A percentile compares a stretch with the other conserved stretches of the same genome.
These are phyloP conservation scores for Neosalanx taihuensis DNA, from an alignment of 2,797 vertebrate species.

Conservation along the genomic window DNA sequence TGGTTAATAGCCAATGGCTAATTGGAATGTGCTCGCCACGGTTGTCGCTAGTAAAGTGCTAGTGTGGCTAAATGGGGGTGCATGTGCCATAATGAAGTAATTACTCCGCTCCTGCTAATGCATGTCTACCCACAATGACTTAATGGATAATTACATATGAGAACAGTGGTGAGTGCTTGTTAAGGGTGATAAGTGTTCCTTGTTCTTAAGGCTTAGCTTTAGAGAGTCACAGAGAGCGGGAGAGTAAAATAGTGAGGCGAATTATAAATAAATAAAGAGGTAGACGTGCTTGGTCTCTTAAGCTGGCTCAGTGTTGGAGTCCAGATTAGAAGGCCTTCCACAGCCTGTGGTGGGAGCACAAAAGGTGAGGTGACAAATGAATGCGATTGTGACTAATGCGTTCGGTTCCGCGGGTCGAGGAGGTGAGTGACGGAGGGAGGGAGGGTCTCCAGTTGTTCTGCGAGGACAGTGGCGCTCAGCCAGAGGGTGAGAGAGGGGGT, in stretches of 20 bases:
- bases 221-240: conserved; percentile 3
- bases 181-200: conserved; percentile 45
- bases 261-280: too few species aligned
- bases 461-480: too few species aligned
- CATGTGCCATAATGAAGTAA: conserved; percentile 41
- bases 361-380: too few species aligned
- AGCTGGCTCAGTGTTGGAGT: too few species aligned
- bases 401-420: too few species aligned
- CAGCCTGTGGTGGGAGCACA: too few species aligned
- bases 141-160: conserved; percentile 49
- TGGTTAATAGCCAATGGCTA: conserved; percentile 17
- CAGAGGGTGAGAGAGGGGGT: too few species aligned
- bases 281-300: too few species aligned
- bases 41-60: conserved; percentile 21
- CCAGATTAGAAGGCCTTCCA: too few species aligned
- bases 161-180: conserved; percentile 37
- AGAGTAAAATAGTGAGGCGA: not conserved
- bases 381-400: too few species aligned
- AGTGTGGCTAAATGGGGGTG: conserved; percentile 42
- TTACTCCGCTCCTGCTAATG: conserved; percentile 36
- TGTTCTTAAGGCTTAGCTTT: conserved; percentile 30
- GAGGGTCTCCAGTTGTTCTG: too few species aligned
- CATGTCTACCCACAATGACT: conserved; percentile 35
- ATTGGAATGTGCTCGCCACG: conserved; percentile 23
- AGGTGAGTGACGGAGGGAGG: too few species aligned